phyloP scores from a whole-genome alignment of 2,797 vertebrate genomes.

The Falco naumanni region DNA sequence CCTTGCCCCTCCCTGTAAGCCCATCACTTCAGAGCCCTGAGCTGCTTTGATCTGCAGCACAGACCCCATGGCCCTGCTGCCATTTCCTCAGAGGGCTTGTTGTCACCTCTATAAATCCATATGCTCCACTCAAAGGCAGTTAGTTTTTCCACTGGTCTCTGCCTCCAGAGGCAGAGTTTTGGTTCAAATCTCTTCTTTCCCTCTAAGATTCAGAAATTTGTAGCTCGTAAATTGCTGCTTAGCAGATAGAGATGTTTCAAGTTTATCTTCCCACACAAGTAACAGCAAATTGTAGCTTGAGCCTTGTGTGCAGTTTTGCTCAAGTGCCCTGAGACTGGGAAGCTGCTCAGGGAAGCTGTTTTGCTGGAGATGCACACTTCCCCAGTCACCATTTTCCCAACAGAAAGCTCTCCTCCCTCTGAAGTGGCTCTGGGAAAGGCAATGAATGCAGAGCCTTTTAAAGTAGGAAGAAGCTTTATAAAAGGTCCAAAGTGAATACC shows the following conservation, averaged over 20 bases:
- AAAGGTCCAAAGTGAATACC: background rate
- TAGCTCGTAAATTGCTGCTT: conserved; percentile 8
- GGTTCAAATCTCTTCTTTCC: background rate
- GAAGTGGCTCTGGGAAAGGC: background rate
- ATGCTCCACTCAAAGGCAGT: background rate
- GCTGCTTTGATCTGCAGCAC: background rate
- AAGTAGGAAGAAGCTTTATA: background rate
- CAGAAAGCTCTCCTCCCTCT: background rate
- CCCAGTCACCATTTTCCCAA: background rate
- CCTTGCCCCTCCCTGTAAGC: background rate
- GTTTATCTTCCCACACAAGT: conserved; percentile 33
- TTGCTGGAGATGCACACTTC: background rate
- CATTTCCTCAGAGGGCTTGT: background rate
- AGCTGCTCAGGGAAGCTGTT: background rate
- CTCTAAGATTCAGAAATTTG: conserved; percentile 25
- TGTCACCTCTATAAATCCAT: background rate
- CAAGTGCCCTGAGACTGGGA: background rate
- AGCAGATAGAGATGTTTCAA: background rate
- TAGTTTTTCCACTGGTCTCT: background rate
- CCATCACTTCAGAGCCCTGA: background rate
- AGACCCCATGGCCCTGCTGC: background rate
- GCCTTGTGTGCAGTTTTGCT: background rate
- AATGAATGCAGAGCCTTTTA: background rate
- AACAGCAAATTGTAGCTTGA: background rate
- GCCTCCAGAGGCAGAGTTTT: background rate